phyloP scores from a whole-genome alignment of 1,140 invertebrate genomes.

The Ooceraea biroi region DNA sequence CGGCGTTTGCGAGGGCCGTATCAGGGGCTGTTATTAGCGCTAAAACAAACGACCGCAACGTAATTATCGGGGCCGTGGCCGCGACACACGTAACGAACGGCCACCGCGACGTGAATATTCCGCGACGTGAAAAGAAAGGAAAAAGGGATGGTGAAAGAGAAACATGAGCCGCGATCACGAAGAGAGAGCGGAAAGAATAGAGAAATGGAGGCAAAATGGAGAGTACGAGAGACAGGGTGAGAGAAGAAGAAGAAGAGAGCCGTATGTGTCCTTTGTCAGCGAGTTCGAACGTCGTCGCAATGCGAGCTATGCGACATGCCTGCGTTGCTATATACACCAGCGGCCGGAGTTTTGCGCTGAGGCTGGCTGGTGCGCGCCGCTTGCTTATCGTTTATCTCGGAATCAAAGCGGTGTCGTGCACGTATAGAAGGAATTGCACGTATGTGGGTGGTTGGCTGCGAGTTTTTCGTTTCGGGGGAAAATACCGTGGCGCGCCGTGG shows the following conservation, averaged over 20 bases:
- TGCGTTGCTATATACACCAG: conserved; percentile 51
- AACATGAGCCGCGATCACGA: neutral
- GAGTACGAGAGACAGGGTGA: neutral
- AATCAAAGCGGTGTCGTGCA: conserved; percentile 62
- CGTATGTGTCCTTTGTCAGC: conserved; percentile 56
- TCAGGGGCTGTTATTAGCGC: conserved; percentile 71
- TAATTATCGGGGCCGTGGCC: conserved; percentile 74
- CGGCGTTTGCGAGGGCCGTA: neutral
- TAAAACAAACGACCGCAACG: conserved; percentile 77
- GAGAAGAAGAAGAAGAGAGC: neutral
- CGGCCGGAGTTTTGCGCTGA: conserved; percentile 27
- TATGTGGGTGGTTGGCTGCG: conserved; percentile 39
- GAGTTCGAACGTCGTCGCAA: conserved; percentile 57
- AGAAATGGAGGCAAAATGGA: neutral
- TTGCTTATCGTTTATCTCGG: conserved; percentile 66
- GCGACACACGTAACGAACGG: conserved; percentile 66
- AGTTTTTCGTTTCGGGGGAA: conserved; percentile 48
- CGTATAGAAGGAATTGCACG: conserved; percentile 57
- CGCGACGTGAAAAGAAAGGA: neutral
- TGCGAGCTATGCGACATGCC: conserved; percentile 37
- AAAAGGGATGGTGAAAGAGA: neutral
- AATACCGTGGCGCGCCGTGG: conserved; percentile 25
- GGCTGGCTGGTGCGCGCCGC: conserved; percentile 15
- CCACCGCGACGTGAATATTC: neutral
- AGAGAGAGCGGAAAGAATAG: conserved; percentile 13